Evolutionary conservation across 2,797 vertebrate genomes (phyloP).

Genomic region (Orientallactaga sibirica): DNA sequence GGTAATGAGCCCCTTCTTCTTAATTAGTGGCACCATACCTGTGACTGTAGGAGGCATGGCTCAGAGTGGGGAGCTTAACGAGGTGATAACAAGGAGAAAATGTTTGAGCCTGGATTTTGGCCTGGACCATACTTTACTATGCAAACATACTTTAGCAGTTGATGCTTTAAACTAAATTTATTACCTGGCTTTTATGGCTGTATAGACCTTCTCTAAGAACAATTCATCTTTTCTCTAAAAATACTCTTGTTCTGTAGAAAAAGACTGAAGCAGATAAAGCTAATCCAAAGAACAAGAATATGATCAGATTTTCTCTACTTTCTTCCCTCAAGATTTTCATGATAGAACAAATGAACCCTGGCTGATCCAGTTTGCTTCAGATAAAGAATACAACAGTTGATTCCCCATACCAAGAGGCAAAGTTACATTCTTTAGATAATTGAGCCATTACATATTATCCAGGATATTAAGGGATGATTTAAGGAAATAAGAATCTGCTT

Average conservation of each 20-base stretch:
- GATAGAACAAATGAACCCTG: constrained; percentile 40
- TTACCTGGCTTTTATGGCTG: constrained; percentile 59
- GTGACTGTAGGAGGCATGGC: constrained; percentile 77
- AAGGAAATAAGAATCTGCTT: constrained; percentile 48
- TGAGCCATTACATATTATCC: constrained; percentile 55
- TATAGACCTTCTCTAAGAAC: constrained; percentile 65
- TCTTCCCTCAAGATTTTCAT: constrained; percentile 14
- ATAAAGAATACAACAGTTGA: constrained; percentile 52
- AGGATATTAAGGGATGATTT: constrained; percentile 39
- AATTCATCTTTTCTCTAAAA: constrained; percentile 70
- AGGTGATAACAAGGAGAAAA: constrained; percentile 85
- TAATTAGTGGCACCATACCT: constrained; percentile 85
- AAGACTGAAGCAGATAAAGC: neutral
- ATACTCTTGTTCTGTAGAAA: constrained; percentile 46
- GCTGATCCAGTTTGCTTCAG: constrained; percentile 51
- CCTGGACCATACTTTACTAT: constrained; percentile 70
- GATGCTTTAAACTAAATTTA: constrained; percentile 76
- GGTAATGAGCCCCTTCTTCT: constrained; percentile 84
- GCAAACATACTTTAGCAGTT: constrained; percentile 76
- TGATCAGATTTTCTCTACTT: constrained; percentile 40
- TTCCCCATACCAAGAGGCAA: neutral
- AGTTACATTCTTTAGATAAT: constrained; percentile 52
- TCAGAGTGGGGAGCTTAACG: constrained; percentile 79
- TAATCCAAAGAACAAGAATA: constrained; percentile 39
- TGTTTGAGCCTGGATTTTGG: constrained; percentile 74